These are phyloP conservation scores for Platalea minor DNA, from an alignment of 2,797 vertebrate genomes.

Conservation along the genomic window DNA sequence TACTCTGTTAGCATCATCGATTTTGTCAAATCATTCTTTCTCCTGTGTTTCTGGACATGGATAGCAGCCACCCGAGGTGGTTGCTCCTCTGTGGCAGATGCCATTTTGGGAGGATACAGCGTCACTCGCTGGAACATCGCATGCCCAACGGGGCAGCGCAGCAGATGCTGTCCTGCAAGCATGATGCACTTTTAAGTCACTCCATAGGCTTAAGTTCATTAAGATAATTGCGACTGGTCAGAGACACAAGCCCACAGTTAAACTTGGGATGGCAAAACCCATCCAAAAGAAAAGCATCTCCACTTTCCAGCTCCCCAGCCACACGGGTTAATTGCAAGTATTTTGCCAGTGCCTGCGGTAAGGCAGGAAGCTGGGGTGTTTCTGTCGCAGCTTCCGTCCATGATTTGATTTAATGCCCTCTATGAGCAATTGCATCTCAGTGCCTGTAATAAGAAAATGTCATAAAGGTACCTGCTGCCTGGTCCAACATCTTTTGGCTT, in stretches of 20 bases:
- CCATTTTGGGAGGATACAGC: not conserved
- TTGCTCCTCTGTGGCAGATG: not conserved
- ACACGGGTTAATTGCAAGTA: not conserved
- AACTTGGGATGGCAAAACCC: not conserved
- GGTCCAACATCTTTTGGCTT: constrained; percentile 37
- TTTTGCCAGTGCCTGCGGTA: not conserved
- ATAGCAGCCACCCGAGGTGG: not conserved
- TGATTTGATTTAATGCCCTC: constrained; percentile 36
- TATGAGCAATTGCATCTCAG: constrained; percentile 43
- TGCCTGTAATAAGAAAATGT: constrained; percentile 55
- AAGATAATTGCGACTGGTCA: not conserved
- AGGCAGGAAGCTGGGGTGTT: not conserved
- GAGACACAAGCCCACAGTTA: not conserved
- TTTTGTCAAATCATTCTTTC: not conserved
- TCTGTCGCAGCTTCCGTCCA: not conserved
- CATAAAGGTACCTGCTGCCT: constrained; percentile 51
- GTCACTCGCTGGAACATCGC: not conserved
- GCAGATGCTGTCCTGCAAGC: not conserved
- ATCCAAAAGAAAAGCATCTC: not conserved
- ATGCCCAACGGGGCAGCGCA: fast-evolving
- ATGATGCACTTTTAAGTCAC: not conserved
- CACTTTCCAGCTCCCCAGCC: not conserved
- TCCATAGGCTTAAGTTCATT: not conserved
- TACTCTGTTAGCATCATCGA: not conserved
- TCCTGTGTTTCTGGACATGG: not conserved